Base-by-base conservation (phyloP, 2,888 invertebrate species). In the Rhyacophila evoluta region DNA sequence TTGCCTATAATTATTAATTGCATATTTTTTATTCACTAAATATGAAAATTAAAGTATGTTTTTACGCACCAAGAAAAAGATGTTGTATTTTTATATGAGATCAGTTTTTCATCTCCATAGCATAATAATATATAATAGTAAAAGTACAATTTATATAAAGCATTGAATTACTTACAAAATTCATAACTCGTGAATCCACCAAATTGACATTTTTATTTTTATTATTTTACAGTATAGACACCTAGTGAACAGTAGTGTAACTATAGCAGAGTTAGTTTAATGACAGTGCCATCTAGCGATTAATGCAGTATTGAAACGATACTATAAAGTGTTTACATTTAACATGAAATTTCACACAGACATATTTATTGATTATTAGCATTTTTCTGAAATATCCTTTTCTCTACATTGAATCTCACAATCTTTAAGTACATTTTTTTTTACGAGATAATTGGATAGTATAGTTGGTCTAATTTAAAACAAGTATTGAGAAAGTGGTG, bases 171-270 rank as follows among this genome's bases (percentile, higher is more conserved):
- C 41, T 55, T 55, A 25, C 8, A 55, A 69, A 29, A 27, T 33
- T 69, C 33, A 28, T 28, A 29, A 69, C 3, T n/a, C 28, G 27
- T 69, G 28, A 12, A 69, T 8, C 12, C 6, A 15, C 12, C 6
- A 15, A 69, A 29, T 29, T 69, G 33, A 69, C 33, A 28, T 69
- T 29, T 69, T 69, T 15, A 28, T 69, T 29, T 69, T 69, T 69
- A 33, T 12, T 69, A 69, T 69, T 69, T 69, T 29, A 69, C 69
- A 69, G n/a, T 12, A 29, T 69, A 69, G 29, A 69, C 33, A 69
- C 15, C 69, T 69, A 33, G 29, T 29, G n/a, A 69, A n/a, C 29
- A n/a, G 25, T 55, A 25, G 55, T 1, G 19, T 19, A 55, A 55
- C 55, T 12, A 41, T 15, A 41, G n/a, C 6, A n/a, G 4, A 4